Base-by-base conservation (phyloP, 2,888 invertebrate genomes). In the Himalopsyche japonica region DNA sequence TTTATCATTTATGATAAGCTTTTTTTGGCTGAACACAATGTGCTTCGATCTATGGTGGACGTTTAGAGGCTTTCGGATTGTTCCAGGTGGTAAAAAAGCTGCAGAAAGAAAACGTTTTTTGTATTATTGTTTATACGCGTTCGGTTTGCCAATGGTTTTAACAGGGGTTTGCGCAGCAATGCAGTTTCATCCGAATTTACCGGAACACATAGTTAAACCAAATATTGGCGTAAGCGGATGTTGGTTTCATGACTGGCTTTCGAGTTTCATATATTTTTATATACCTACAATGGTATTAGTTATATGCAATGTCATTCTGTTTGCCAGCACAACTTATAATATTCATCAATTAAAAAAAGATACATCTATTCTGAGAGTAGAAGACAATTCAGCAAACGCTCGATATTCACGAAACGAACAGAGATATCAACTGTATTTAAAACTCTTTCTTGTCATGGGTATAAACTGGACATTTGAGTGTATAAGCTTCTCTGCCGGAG, bases 371-470 rank as follows among this genome's bases (percentile, higher is more conserved):
- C 57, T 57, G 7, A 24, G 20, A 2, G 6, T 15, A 20, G 57
- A 15, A 57, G 57, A 57, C 10, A 57, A 57, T 20, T 57, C 57
- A n/a, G 24, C 57, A 24, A n/a, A 3, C 8, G 57, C 57, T 20
- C 8, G 57, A 57, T 57, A 57, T 57, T 20, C 24, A 8, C 20
- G 57, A 57, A 57, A 57, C 20, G 57, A 57, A 57, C 57, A 57
- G 10, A 97, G 97, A 90, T 96, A 95, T 89, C 94, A 94, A 37
- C 91, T 97, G 4, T 97, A 97, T 89, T 88, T 97, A 88, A 96
- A 97, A 88, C 91, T 97, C 49, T 95, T 97, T 89, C 92, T 97
- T 88, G 96, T 97, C 30, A 97, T 97, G 96, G 97, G 97, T 0
- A 94, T 96, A 20, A 97, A 95, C 88, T 97, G 97, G 97, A 93